Conservation (phyloP, 2,888 invertebrate genomes). For the Rosalia funebris region DNA sequence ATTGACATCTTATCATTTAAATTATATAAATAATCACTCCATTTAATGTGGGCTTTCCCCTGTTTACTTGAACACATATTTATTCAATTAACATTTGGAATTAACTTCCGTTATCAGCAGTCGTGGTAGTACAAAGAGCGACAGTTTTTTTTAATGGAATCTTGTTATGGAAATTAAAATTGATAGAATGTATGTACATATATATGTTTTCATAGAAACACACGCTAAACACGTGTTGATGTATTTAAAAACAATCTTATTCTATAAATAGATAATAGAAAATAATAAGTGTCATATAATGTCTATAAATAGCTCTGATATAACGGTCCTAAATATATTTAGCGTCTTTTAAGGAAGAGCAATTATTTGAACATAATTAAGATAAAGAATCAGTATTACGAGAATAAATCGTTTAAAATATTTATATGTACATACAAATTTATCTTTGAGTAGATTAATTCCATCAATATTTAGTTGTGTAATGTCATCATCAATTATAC, state of each 20-base stretch:
- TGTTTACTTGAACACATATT: not conserved
- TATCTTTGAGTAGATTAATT: no score
- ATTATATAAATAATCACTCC: no score
- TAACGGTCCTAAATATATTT: slow-evolving; percentile 8
- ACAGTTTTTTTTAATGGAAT: slow-evolving; percentile 1
- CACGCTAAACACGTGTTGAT: slow-evolving; percentile 14
- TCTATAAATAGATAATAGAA: slow-evolving; percentile 18
- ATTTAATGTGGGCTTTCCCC: not conserved
- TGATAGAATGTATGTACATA: slow-evolving; percentile 17
- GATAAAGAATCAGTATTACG: not conserved
- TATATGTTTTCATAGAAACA: slow-evolving; percentile 6
- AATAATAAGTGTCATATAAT: slow-evolving; percentile 11
- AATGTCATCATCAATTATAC: no score
- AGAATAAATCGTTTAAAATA: not conserved
- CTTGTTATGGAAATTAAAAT: slow-evolving; percentile 8
- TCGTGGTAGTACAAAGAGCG: not conserved
- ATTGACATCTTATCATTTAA: no score
- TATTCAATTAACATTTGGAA: not conserved
- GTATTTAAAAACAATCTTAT: not conserved
- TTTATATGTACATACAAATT: not conserved
- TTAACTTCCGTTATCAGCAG: not conserved
- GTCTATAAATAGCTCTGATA: slow-evolving; percentile 24
- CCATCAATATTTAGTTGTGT: no score
- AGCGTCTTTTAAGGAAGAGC: not conserved
- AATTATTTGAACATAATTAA: not conserved